phyloP scores from a whole-genome alignment of 2,113 vertebrate genomes.

The Cyanoliseus patagonus region DNA sequence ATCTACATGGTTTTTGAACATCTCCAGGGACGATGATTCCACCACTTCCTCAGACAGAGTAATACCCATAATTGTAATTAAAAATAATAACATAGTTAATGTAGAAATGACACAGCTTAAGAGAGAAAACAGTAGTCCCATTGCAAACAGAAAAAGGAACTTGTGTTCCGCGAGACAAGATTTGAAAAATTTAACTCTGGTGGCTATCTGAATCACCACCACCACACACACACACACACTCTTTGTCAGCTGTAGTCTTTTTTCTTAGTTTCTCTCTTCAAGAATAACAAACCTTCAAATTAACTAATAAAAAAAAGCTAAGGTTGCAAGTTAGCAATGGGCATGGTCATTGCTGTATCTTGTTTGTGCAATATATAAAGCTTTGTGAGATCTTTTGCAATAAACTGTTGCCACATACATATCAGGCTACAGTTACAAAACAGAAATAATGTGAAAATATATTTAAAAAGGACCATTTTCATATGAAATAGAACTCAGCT shows the following conservation, averaged over 20 bases:
- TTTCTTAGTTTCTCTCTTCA: not conserved
- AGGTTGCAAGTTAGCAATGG: not conserved
- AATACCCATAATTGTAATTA: not conserved
- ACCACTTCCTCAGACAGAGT: not conserved
- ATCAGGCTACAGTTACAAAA: constrained; percentile 10
- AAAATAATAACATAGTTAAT: not conserved
- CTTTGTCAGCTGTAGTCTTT: not conserved
- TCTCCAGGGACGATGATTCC: not conserved
- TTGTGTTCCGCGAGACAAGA: not conserved
- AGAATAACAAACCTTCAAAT: not conserved
- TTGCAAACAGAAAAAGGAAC: not conserved
- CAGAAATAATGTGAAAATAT: not conserved
- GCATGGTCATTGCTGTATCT: not conserved
- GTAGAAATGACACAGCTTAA: not conserved
- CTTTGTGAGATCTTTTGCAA: not conserved
- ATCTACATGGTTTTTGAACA: not conserved
- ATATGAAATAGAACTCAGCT: not conserved
- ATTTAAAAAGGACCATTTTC: not conserved
- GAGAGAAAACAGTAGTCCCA: not conserved
- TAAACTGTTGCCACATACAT: not conserved
- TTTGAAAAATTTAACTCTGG: not conserved
- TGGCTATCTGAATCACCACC: not conserved
- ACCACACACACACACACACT: not conserved
- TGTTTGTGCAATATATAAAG: not conserved
- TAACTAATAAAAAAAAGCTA: not conserved